Base-by-base conservation (phyloP, 64 coral and sea anemone genomes). In the Catalaphyllia jardinei region DNA sequence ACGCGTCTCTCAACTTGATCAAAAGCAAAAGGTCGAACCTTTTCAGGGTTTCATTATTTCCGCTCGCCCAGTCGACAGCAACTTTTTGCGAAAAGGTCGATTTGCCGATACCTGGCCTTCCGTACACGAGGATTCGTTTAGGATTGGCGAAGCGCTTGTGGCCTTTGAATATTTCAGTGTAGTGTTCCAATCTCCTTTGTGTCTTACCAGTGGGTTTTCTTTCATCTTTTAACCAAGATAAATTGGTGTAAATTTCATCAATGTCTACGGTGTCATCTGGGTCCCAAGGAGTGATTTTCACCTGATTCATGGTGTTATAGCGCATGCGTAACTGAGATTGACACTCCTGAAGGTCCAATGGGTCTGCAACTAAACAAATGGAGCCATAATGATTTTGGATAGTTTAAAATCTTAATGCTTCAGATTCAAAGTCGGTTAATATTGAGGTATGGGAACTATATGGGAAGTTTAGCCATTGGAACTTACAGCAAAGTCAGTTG, bases 51-150 rank as follows among this genome's bases (percentile, higher is more conserved):
- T 88, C 74, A 7, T 88, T 19, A 24, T 17, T 77, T 63, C 61
- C 31, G 38, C 63, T 75, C 39, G 87, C 74, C 87, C 87, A 88
- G 87, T 88, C 87, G 8, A 88, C 74, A n/a, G 87, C 87, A 60
- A 88, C 35, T 64, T 77, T 88, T 35, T 77, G 60, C 4, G 76
- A 75, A 77, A 88, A 88, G 33, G 87, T 88, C 11, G 87, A 88
- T 62, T 88, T 88, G 11, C 87, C 87, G 30, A 88, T 77, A 60
- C 87, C 87, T 77, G 87, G 55, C 22, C 30, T 88, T 49, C 87
- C 87, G 33, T 88, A 77, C 19, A 88, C 74, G 11, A 88, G 57
- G 1, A 88, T 65, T 29, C 87, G 35, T 20, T 63, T 88, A 63
- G 87, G 75, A 30, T 50, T 51, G 31, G 31, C 62, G 59, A 18